A percentile compares a stretch with the other conserved stretches of the same genome.
Evolutionary conservation across 2,113 vertebrate species (phyloP).

Genomic region (Cavia porcellus): DNA sequence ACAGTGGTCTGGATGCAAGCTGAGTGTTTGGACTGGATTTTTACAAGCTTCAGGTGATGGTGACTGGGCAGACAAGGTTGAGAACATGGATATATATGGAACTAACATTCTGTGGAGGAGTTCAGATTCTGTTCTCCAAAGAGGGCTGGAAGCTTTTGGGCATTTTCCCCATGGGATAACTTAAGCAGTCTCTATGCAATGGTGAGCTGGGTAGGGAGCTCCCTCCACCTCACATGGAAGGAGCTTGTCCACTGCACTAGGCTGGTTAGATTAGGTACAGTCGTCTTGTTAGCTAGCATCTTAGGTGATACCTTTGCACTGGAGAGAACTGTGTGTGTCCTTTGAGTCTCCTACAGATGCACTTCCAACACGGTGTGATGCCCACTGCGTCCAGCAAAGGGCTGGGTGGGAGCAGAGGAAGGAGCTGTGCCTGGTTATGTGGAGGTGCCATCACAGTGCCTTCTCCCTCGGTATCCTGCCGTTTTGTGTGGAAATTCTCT

Average conservation of each 20-base stretch:
- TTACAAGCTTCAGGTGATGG: background rate
- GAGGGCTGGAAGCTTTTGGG: background rate
- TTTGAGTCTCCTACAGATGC: background rate
- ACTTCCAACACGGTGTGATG: accelerated
- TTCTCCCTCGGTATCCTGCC: background rate
- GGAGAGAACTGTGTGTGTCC: background rate
- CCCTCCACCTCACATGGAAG: background rate
- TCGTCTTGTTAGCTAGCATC: background rate
- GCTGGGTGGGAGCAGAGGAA: background rate
- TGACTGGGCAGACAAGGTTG: background rate
- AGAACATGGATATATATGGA: background rate
- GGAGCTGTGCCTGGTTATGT: background rate
- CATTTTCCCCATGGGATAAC: background rate
- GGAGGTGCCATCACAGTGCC: accelerated
- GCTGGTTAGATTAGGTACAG: background rate
- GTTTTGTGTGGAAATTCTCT: background rate
- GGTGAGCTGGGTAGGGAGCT: background rate
- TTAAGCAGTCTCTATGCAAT: background rate
- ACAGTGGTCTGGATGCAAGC: background rate
- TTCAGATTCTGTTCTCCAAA: background rate
- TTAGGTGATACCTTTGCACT: background rate
- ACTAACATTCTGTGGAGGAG: background rate
- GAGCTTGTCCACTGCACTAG: background rate
- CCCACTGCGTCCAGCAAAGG: background rate
- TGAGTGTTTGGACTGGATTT: background rate